phyloP scores from a whole-genome alignment of 2,113 vertebrate genomes.

The Ptychochromis oligacanthus region DNA sequence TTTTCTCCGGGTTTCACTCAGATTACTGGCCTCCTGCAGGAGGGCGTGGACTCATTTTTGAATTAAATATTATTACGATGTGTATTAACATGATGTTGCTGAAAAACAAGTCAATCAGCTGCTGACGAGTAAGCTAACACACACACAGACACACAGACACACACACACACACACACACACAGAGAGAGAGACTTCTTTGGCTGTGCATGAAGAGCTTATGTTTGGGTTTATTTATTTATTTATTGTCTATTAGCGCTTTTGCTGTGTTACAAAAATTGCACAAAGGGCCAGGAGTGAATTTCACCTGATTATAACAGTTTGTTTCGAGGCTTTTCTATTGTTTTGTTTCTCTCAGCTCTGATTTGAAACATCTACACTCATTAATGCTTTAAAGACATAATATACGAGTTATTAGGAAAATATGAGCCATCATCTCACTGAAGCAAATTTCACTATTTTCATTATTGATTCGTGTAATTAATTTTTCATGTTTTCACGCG shows the following conservation, averaged over 20 bases:
- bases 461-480: slow-evolving; percentile 10
- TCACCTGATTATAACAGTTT: not conserved
- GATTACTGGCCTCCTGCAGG: slow-evolving; percentile 12
- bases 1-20: not conserved
- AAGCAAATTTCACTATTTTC: not conserved
- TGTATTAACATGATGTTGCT: slow-evolving; percentile 12
- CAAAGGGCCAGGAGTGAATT: not conserved
- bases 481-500: not conserved
- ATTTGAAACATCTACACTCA: not conserved
- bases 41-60: slow-evolving; percentile 34
- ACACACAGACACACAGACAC: not conserved
- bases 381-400: not conserved
- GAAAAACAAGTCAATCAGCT: slow-evolving; percentile 43
- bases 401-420: not conserved
- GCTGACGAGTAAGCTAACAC: not conserved
- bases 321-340: not conserved
- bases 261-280: not conserved
- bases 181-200: too few species aligned
- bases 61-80: slow-evolving; percentile 45
- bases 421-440: slow-evolving; percentile 1
- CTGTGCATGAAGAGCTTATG: not conserved
- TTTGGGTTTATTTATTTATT: not conserved
- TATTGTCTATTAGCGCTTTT: not conserved
- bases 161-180: too few species aligned
- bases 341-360: not conserved